Evolutionary conservation across 2,888 invertebrate genomes (phyloP).

Genomic region (Eutolmus rufibarbis): DNA sequence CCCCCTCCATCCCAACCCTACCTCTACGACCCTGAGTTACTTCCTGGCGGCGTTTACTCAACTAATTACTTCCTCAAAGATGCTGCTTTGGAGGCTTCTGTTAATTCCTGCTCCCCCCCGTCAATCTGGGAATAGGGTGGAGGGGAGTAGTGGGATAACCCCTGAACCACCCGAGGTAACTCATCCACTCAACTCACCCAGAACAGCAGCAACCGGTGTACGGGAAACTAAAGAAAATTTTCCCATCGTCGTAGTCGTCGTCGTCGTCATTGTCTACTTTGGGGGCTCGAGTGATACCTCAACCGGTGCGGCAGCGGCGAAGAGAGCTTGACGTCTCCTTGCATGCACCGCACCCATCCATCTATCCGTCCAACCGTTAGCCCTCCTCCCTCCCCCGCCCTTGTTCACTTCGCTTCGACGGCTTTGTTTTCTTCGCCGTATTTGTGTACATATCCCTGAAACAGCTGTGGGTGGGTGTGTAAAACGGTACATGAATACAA

Average conservation of each 20-base stretch:
- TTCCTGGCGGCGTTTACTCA: not conserved
- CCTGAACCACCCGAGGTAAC: not conserved
- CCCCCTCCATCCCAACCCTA: not conserved
- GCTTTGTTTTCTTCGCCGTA: not conserved
- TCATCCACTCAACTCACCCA: not conserved
- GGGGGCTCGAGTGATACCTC: not conserved
- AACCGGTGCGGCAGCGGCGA: not conserved
- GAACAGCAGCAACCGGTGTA: not conserved
- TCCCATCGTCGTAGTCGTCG: not conserved
- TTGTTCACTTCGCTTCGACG: not conserved
- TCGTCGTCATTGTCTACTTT: not conserved
- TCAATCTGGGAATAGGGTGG: not conserved
- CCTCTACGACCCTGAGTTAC: not conserved
- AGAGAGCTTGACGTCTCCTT: not conserved
- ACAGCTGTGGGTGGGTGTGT: slow-evolving; percentile 1
- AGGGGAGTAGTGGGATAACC: not conserved
- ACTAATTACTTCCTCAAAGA: not conserved
- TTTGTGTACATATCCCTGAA: not conserved
- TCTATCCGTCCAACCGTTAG: not conserved
- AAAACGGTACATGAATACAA: slow-evolving; percentile 14
- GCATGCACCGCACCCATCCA: not conserved
- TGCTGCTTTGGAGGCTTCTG: not conserved
- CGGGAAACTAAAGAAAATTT: not conserved
- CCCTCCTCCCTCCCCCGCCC: not conserved
- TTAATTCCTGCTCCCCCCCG: not conserved